Evolutionary conservation across 2,797 vertebrate species (phyloP), one percentile per base, ranked within the genome.

Genomic region (Sphaeramia orbicularis): DNA sequence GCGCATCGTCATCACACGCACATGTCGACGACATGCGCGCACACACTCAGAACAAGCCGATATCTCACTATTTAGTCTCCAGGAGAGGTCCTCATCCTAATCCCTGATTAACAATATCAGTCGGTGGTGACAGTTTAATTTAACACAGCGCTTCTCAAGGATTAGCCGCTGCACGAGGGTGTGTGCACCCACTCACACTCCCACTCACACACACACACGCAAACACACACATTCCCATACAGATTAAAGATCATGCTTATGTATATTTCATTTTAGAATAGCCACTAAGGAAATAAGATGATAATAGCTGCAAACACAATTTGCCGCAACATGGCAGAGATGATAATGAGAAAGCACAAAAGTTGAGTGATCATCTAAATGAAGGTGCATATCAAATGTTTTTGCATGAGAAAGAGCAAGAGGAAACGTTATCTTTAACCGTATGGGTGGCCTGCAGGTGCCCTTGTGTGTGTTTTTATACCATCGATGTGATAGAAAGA

Each of bases 61-160:
- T 80, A 76, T 86, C 83, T 77, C 58, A 32, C 59, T 63, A 30
- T 85, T 87, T 74, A 60, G 79, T 86, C 85, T 90, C 74, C 78
- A 77, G 63, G 68, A 87, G 75, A 83, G 81, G 80, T 80, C 74
- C 86, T 91, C 84, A 64, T 84, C 80, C 76, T 92, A 91, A 92
- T 91, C 90, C 85, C 78, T 89, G 88, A 91, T 90, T 89, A 91
- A 83, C 81, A 88, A 78, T 86, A 88, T 91, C 86, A 84, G 78
- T 80, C 47, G 66, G 68, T 62, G 76, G 79, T 85, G 89, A 85
- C 89, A 86, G 75, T 91, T 91, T 89, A 79, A 89, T 90, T 91
- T 77, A 83, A 90, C 83, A 78, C 73, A 59, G 77, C 72, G 66
- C 78, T 81, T 86, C 76, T 72, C 42, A 43, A 74, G 85, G 85